These are phyloP conservation scores for Rynchops niger DNA, from an alignment of 2,113 vertebrate genomes.

Conservation along the genomic window DNA sequence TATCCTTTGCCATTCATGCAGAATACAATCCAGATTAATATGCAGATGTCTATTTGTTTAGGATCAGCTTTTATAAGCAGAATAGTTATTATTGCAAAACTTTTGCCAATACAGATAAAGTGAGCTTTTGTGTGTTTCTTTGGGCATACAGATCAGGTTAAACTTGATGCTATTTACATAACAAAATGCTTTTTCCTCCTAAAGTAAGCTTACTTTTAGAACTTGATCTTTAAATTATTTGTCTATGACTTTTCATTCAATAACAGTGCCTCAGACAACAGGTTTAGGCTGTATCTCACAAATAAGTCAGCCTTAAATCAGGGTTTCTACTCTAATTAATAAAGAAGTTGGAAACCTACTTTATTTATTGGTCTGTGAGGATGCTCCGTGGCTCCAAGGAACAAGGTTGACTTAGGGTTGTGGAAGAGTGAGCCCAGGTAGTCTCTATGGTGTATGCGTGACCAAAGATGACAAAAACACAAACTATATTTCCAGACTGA, in stretches of 20 bases:
- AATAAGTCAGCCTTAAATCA: neutral
- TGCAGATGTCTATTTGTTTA: slow-evolving; percentile 20
- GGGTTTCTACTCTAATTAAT: neutral
- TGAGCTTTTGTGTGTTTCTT: neutral
- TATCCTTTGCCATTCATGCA: slow-evolving; percentile 20
- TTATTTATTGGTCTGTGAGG: neutral
- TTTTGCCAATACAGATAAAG: neutral
- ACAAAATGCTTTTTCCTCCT: neutral
- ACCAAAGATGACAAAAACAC: neutral
- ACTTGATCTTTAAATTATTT: slow-evolving; percentile 1
- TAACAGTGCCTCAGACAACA: neutral
- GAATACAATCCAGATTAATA: slow-evolving; percentile 45
- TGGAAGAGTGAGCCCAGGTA: neutral
- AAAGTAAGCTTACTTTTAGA: neutral
- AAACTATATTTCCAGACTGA: neutral
- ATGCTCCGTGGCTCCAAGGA: neutral
- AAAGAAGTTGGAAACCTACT: neutral
- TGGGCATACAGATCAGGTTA: neutral
- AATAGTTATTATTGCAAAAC: neutral
- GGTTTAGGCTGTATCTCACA: neutral
- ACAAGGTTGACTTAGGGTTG: neutral
- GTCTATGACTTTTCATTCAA: neutral
- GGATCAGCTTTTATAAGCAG: slow-evolving; percentile 29
- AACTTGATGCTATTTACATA: slow-evolving; percentile 13
- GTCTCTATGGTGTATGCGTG: neutral